A percentile compares a stretch with the other conserved stretches of the same genome.
Evolutionary conservation across 2,797 vertebrate genomes (phyloP).

Genomic region (Simalia tracyae): DNA sequence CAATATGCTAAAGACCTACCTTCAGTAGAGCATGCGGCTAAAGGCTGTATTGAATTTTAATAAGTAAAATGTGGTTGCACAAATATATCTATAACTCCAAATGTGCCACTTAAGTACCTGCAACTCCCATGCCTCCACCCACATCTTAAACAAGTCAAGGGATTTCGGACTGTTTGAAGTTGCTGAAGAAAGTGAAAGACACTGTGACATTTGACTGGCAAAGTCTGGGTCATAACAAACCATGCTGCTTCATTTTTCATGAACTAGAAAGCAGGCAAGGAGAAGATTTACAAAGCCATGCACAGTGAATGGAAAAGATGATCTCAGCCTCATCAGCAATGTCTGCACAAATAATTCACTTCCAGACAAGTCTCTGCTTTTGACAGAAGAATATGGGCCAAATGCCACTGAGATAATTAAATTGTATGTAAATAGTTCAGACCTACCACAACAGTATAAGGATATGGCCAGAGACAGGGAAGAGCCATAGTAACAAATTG

Average conservation of each 20-base stretch:
- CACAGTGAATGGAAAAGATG: constrained; percentile 8
- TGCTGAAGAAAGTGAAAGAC: not conserved
- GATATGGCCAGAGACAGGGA: not conserved
- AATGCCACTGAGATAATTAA: not conserved
- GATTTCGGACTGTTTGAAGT: not conserved
- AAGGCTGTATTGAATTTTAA: not conserved
- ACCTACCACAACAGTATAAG: not conserved
- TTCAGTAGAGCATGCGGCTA: not conserved
- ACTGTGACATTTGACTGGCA: not conserved
- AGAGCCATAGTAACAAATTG: not conserved
- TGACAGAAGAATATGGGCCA: not conserved
- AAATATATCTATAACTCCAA: not conserved
- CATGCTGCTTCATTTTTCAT: not conserved
- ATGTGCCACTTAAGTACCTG: not conserved
- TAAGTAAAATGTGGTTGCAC: not conserved
- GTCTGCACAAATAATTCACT: constrained; percentile 13
- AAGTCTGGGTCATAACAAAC: not conserved
- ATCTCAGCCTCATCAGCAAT: constrained; percentile 5
- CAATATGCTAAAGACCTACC: not conserved
- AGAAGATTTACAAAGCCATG: not conserved
- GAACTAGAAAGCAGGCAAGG: not conserved
- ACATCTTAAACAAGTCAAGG: not conserved
- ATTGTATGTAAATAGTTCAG: not conserved
- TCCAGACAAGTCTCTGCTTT: not conserved
- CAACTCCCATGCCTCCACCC: not conserved